Evolutionary conservation across 2,888 invertebrate species (phyloP), one percentile per base, ranked within the genome.

Genomic region (Sepioteuthis lessoniana): DNA sequence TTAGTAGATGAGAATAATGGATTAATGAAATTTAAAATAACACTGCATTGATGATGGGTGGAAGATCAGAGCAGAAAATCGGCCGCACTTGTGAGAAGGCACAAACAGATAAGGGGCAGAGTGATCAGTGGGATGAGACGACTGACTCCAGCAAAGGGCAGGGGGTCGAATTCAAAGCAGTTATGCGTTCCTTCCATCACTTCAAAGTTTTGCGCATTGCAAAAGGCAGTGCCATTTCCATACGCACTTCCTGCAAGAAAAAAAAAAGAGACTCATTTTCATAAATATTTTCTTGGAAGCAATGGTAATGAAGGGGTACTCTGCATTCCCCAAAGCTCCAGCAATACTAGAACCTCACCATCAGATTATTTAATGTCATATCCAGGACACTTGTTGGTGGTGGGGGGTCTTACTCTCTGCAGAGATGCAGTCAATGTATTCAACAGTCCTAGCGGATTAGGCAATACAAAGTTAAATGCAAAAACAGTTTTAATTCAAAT

Each of bases 141-240:
- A 38, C 46, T 28, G 37, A 55, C 60, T 16, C 47, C 76, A 37
- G 92, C 97, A 95, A 97, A 97, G 38, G 97, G 97, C 91, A 95
- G 96, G 3, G 97, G 97, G 95, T 97, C 97, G 95, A 96, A 97
- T 91, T 97, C 96, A 94, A 97, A 97, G 94, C 97, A 97, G 94
- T 96, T 95, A n/a, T 95, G 94, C 93, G 96, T 96, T 25, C 96
- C 96, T 90, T 97, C 96, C 19, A 96, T 95, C 16, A 97, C 97
- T 76, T 96, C 95, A 95, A 97, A 97, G 94, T 96, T 96, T 95
- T 97, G 97, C 42, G 97, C 97, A 94, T 96, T 95, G 95, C 97
- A 97, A 94, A 97, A 97, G 21, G 96, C 95, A 93, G 96, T 95
- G 13, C 97, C 97, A 94, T 96, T 96, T 50, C 95, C 95, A 94